Percentiles rank a stretch among this genome's conserved stretches.
Evolutionary conservation across 2,113 vertebrate species (phyloP).

Genomic region (Orcinus orca): DNA sequence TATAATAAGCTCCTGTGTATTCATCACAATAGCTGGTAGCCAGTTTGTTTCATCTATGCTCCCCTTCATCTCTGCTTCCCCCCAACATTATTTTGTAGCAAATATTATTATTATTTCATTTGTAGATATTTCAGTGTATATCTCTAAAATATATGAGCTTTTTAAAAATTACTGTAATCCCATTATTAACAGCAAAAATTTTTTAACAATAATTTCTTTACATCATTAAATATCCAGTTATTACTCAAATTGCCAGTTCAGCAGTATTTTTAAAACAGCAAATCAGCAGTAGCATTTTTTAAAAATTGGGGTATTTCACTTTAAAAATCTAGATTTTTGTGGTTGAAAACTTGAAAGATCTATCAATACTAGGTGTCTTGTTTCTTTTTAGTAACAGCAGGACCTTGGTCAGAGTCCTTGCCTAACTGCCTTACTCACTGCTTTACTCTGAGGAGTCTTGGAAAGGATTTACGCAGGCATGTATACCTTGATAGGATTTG

Average conservation of each 20-base stretch:
- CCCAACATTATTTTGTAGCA: conserved; percentile 3
- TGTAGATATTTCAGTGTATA: neutral
- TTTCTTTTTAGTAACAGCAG: neutral
- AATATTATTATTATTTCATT: conserved; percentile 30
- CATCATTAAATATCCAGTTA: neutral
- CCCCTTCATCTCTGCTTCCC: neutral
- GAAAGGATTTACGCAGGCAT: neutral
- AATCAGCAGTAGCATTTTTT: neutral
- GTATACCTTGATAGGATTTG: neutral
- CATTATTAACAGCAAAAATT: neutral
- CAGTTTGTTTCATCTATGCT: conserved; percentile 1
- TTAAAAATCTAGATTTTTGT: conserved; percentile 38
- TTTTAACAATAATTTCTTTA: neutral
- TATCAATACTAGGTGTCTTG: neutral
- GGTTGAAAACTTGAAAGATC: neutral
- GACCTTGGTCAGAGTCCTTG: neutral
- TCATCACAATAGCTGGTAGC: neutral
- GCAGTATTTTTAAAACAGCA: neutral
- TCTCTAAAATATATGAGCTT: conserved; percentile 28
- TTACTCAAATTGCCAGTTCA: neutral
- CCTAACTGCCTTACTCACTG: neutral
- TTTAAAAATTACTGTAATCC: neutral
- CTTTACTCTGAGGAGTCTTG: neutral
- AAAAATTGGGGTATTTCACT: neutral
- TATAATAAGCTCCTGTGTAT: neutral